Percentiles rank a stretch among this genome's conserved stretches.
phyloP scores from a whole-genome alignment of 2,888 invertebrate species.

The Drosophila lacicola region DNA sequence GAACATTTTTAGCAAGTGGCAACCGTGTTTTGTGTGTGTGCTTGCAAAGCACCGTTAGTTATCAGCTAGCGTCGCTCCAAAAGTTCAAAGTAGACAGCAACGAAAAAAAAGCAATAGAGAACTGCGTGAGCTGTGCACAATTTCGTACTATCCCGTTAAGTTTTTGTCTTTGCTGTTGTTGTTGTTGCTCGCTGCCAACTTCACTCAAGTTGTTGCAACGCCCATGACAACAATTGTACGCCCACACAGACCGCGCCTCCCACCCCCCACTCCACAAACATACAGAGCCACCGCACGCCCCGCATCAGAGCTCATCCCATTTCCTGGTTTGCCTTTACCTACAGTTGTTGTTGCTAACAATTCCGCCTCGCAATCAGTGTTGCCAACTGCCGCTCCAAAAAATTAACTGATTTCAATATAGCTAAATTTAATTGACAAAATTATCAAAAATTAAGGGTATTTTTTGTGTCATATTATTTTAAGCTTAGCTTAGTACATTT shows the following conservation, averaged over 20 bases:
- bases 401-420: too few relatives aligned
- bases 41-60: conserved; percentile 11
- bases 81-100: conserved; percentile 57
- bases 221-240: conserved; percentile 63
- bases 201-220: conserved; percentile 74
- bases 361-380: conserved; percentile 5
- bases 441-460: too few relatives aligned
- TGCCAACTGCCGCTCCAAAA: too few relatives aligned
- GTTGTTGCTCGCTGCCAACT: conserved; percentile 56
- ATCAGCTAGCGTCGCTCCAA: conserved; percentile 16
- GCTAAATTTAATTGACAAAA: too few relatives aligned
- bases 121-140: conserved; percentile 48
- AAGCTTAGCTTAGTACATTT: too few relatives aligned
- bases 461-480: too few relatives aligned
- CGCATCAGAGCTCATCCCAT: not conserved
- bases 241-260: conserved; percentile 15
- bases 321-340: conserved; percentile 51
- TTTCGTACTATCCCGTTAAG: conserved; percentile 53
- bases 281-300: not conserved
- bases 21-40: not conserved
- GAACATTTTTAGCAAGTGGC: not conserved
- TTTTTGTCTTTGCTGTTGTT: conserved; percentile 49
- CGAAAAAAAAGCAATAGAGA: conserved; percentile 57
- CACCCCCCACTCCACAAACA: not conserved
- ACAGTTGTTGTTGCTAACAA: conserved; percentile 11